Conservation (phyloP, 1,140 invertebrate species). For the Lepidurus couesii region DNA sequence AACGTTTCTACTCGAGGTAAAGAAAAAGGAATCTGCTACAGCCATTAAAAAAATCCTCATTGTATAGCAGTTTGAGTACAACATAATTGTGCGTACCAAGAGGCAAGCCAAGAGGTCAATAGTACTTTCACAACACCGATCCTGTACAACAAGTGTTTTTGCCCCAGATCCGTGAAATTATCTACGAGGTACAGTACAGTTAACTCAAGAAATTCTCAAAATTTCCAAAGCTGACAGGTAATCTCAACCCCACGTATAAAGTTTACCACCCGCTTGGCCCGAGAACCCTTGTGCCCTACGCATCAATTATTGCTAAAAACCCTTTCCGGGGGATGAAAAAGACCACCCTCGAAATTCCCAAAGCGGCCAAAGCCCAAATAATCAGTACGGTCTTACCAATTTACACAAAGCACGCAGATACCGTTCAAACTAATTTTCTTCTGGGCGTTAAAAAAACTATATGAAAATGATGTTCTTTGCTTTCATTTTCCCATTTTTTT, state of each 20-base stretch:
- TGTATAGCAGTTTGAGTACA: too few species aligned
- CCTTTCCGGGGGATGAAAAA: slow-evolving; percentile 10
- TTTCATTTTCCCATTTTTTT: neutral
- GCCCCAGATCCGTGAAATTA: neutral
- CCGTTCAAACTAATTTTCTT: neutral
- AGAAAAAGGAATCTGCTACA: too few species aligned
- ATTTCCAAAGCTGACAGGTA: neutral
- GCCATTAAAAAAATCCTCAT: too few species aligned
- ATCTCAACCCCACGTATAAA: slow-evolving; percentile 12
- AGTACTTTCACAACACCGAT: too few species aligned
- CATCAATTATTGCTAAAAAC: neutral
- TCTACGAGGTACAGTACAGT: neutral
- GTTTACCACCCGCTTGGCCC: neutral
- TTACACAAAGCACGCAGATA: neutral
- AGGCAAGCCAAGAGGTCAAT: too few species aligned
- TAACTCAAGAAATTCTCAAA: neutral
- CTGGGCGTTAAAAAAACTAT: neutral
- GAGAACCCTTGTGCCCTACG: neutral
- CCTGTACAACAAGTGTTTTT: neutral
- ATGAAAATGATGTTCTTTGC: neutral
- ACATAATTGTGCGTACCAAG: too few species aligned
- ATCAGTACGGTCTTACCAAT: neutral
- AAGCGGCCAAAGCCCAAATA: neutral
- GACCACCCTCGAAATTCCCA: neutral
- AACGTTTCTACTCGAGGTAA: too few species aligned